Evolutionary conservation across 1,140 invertebrate species (phyloP).

Genomic region (Cherax quadricarinatus): DNA sequence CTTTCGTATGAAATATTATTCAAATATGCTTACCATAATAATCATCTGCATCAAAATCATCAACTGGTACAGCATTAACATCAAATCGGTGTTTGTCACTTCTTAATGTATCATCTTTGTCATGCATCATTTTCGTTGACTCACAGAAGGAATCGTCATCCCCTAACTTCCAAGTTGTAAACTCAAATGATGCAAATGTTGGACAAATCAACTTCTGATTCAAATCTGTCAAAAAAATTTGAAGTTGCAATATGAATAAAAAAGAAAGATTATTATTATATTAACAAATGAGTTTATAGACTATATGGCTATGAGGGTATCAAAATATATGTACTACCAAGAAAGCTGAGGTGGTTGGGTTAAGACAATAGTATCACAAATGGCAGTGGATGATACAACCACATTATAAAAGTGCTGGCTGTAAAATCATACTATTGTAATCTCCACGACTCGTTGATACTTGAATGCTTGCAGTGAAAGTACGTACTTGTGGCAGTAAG

Average conservation of each 20-base stretch:
- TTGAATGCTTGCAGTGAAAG: too few species aligned
- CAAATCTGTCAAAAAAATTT: conserved; percentile 38
- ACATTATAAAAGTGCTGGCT: too few species aligned
- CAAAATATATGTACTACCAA: too few species aligned
- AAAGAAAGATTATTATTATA: too few species aligned
- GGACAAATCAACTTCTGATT: conserved; percentile 64
- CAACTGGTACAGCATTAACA: conserved; percentile 76
- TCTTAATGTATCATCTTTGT: neutral
- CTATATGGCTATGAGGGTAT: too few species aligned
- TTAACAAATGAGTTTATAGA: too few species aligned
- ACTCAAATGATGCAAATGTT: conserved; percentile 72
- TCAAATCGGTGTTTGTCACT: conserved; percentile 13
- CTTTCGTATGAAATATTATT: neutral
- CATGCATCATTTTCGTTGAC: neutral
- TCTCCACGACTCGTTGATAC: too few species aligned
- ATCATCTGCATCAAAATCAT: conserved; percentile 54
- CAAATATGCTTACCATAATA: conserved; percentile 38
- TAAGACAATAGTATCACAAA: too few species aligned
- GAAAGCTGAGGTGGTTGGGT: too few species aligned
- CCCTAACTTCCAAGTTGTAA: conserved; percentile 72
- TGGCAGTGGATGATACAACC: too few species aligned
- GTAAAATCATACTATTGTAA: too few species aligned
- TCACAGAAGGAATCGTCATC: conserved; percentile 68
- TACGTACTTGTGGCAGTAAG: too few species aligned
- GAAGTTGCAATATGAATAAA: neutral